Evolutionary conservation across 1,140 invertebrate species (phyloP), one percentile per base, ranked within the genome.

Genomic region (Aricia agestis): DNA sequence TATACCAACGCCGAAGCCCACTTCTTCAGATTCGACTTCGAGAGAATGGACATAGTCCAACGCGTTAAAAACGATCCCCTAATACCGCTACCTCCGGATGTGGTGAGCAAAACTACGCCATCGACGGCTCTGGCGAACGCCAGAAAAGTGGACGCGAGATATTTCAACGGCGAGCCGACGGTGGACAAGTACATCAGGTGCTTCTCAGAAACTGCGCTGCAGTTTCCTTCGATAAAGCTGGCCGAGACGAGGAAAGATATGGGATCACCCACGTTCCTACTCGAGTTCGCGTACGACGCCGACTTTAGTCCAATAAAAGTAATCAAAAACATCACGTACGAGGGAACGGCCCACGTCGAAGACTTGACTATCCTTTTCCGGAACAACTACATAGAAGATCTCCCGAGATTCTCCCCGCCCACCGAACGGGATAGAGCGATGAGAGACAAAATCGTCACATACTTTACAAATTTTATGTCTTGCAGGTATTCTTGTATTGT

Each of bases 361-460:
- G 86, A 89, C 68, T 31, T 89, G 45, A 84, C 81, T 1, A 85
- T 82, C 58, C 68, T 85, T 18, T 83, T 89, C 73, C 74, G 75
- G 69, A 67, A 72, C 0, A 87, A 86, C 42, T 78, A 79, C 0
- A 71, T 80, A 13, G 41, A 78, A 5, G 73, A 67, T 3, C 57
- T 41, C 10, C 67, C 74, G 1, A 42, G 65, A 1, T 67, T 73
- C 13, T 73, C 68, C 11, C 52, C 71, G 11, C 71, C 71, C 3
- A 19, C 68, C 1, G 18, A 31, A 6, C 45, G 45, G 11, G 78
- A 81, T 41, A 69, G 68, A 25, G 7, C 66, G 1, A 80, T 84
- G 72, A 71, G 71, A 13, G 66, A 77, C 1, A 70, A 73, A 71
- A 82, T 86, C 77, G 78, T 80, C 3, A 59, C 68, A n/a, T 78